Conservation (phyloP, 2,888 invertebrate genomes). For the Drosophila robusta region DNA sequence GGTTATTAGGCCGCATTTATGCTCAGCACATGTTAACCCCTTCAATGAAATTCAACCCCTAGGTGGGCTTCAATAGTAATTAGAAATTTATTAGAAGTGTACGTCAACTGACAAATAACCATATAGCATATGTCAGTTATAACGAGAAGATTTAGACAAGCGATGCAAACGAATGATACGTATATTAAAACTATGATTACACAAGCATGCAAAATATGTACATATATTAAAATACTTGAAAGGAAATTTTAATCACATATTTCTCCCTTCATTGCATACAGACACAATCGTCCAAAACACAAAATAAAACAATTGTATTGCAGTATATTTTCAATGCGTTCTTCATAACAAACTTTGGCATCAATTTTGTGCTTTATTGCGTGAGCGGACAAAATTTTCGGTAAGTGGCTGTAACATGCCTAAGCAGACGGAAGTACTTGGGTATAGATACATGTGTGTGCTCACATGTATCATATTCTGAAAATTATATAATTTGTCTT, state of each 20-base stretch:
- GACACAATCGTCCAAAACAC: slow-evolving; percentile 82
- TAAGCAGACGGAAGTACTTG: background rate
- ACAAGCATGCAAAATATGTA: background rate
- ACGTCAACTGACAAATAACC: too few relatives aligned
- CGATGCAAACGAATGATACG: background rate
- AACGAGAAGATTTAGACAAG: background rate
- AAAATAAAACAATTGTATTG: slow-evolving; percentile 86
- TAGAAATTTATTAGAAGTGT: background rate
- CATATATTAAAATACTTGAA: background rate
- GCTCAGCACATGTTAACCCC: background rate
- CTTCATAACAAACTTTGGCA: slow-evolving; percentile 93
- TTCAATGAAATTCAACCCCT: too few relatives aligned
- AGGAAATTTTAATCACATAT: background rate
- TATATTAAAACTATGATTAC: background rate
- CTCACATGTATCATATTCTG: background rate
- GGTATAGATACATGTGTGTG: too few relatives aligned
- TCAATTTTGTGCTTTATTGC: slow-evolving; percentile 93
- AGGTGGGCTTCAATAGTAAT: background rate
- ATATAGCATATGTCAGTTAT: too few relatives aligned
- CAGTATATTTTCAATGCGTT: slow-evolving; percentile 89
- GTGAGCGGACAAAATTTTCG: slow-evolving; percentile 93
- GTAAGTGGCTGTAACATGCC: slow-evolving; percentile 73
- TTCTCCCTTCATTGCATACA: slow-evolving; percentile 60
- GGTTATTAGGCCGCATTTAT: slow-evolving; percentile 25
- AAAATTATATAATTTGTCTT: slow-evolving; percentile 2